phyloP scores from a whole-genome alignment of 2,888 invertebrate genomes.

The Helobdella robusta region DNA sequence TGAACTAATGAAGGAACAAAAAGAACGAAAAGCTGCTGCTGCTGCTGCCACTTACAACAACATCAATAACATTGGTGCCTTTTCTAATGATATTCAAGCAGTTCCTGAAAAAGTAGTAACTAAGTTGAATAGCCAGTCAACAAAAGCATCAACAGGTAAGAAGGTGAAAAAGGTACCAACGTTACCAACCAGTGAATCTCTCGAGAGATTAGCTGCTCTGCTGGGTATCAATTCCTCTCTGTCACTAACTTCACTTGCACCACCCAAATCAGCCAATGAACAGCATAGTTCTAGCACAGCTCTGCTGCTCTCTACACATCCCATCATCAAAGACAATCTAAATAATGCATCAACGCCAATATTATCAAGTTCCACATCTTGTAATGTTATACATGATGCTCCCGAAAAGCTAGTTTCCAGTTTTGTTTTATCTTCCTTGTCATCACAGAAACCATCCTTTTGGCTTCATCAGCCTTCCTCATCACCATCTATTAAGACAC shows the following conservation, averaged over 20 bases:
- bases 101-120: background rate
- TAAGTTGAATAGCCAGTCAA: background rate
- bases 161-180: background rate
- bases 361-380: no score
- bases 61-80: background rate
- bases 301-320: no score
- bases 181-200: background rate
- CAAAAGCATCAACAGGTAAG: background rate
- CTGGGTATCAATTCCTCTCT: background rate
- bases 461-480: no score
- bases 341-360: no score
- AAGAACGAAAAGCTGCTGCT: conserved; percentile 46
- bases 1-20: conserved; percentile 63
- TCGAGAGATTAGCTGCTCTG: background rate
- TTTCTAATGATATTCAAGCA: background rate
- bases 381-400: no score
- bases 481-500: no score
- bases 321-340: no score
- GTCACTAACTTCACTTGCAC: background rate
- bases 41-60: conserved; percentile 36
- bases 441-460: no score
- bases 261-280: background rate
- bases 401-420: no score
- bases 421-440: no score
- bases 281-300: no score